A percentile compares a stretch with the other conserved stretches of the same genome.
Evolutionary conservation across 1,140 invertebrate species (phyloP).

Genomic region (Brachystomella parvula): DNA sequence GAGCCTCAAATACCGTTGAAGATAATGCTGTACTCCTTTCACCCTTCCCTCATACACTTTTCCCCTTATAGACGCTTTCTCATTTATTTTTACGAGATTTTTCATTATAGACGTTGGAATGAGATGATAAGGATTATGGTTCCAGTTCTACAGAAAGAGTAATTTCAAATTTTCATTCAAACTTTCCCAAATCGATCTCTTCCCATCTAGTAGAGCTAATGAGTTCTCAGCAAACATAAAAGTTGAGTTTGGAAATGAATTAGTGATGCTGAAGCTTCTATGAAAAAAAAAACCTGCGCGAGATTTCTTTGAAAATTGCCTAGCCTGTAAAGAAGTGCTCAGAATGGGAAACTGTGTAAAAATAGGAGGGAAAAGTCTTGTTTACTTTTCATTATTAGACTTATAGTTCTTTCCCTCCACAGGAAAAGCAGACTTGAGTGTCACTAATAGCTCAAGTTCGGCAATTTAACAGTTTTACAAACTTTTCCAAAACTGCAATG

Average conservation of each 20-base stretch:
- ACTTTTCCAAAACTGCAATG: too few species aligned
- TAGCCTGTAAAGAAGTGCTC: background rate
- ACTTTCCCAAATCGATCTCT: background rate
- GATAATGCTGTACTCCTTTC: background rate
- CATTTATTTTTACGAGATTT: background rate
- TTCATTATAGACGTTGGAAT: background rate
- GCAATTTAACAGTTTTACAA: too few species aligned
- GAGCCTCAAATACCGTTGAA: too few species aligned
- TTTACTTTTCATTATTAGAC: background rate
- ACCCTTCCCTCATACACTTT: background rate
- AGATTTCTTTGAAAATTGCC: background rate
- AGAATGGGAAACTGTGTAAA: background rate
- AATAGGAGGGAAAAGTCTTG: background rate
- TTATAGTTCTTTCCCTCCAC: background rate
- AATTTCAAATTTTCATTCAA: background rate
- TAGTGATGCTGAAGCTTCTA: too few species aligned
- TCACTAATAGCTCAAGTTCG: too few species aligned
- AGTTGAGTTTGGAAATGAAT: background rate
- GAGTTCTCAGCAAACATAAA: background rate
- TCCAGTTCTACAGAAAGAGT: background rate
- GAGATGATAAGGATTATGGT: background rate
- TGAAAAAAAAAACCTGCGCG: background rate
- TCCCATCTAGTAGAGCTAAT: background rate
- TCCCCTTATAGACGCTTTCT: background rate
- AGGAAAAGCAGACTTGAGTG: too few species aligned